These are phyloP conservation scores for Trididemnum nubilum DNA, from an alignment of 23 tunicate species.

Conservation along the genomic window DNA sequence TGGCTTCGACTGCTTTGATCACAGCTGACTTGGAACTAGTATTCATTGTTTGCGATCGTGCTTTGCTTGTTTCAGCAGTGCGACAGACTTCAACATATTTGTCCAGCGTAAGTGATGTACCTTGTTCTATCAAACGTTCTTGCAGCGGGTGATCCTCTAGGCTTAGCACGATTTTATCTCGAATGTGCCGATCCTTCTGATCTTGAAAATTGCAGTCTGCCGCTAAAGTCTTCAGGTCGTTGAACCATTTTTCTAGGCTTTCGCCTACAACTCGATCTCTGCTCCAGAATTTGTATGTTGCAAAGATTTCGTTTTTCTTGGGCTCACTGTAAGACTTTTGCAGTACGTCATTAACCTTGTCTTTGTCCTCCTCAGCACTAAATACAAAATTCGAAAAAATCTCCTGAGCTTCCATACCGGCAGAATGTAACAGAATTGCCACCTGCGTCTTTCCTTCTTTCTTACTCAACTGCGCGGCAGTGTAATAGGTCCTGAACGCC, in stretches of 20 bases:
- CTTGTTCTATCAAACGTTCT: no score
- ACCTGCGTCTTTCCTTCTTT: neutral
- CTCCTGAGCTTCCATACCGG: neutral
- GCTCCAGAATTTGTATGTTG: neutral
- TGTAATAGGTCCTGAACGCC: neutral
- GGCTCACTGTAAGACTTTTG: neutral
- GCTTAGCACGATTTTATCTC: no score
- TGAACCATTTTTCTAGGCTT: neutral
- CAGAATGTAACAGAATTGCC: neutral
- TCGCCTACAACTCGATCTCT: neutral
- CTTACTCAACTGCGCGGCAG: neutral
- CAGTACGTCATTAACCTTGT: neutral
- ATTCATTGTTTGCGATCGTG: no score
- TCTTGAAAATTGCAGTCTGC: neutral
- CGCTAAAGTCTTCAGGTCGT: neutral
- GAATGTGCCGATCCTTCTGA: no score
- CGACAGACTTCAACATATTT: no score
- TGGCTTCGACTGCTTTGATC: no score
- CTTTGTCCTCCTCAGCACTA: neutral
- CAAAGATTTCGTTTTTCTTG: neutral
- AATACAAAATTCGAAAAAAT: neutral
- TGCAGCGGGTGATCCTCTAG: no score
- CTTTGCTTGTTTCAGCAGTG: no score
- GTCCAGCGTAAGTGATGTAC: no score
- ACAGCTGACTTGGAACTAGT: no score